Base-by-base conservation (phyloP, 2,888 invertebrate species). In the Heliconius sara region DNA sequence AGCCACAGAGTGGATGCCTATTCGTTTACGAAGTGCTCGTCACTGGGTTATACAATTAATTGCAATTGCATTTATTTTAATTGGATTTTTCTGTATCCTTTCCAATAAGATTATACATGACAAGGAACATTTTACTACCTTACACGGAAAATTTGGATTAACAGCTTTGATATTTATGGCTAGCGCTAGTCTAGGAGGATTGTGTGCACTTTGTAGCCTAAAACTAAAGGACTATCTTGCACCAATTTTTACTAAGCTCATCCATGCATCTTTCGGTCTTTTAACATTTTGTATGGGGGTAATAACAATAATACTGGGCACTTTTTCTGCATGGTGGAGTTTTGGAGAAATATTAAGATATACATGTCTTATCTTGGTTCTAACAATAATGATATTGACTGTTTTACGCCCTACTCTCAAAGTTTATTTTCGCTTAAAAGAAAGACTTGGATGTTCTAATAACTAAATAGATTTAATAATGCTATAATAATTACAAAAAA, bases 1-100 rank as follows among this genome's bases (percentile, higher is more conserved):
- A 68, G 95, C 95, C 27, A 94, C 95, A n/a, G 95, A 95, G 83
- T 95, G 95, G 95, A 94, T 95, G 93, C 95, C 95, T 2, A 92
- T 95, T 85, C 87, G 94, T 71, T 86, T 95, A 60, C 88, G 93
- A 78, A 94, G 95, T 85, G 94, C 95, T 73, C 91, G 95, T 57
- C 95, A 95, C 85, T 95, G 95, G 95, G 88, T 95, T 4, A 85
- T 95, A 60, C 95, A 95, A 87, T 82, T 94, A 30, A 65, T 90
- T 34, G 89, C 88, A 73, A 89, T 91, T 81, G 87, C 86, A 66
- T 83, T 92, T 75, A 87, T 93, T 60, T 73, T 89, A 7, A 84
- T 85, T 72, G 95, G 95, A 65, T 95, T 95, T 84, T 83, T 94
- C 73, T 84, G 93, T 43, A 95, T 95, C 79, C 83, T 95, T 27